A percentile compares a stretch with the other conserved stretches of the same genome.
These are phyloP conservation scores for Diorhabda carinulata DNA, from an alignment of 1,140 invertebrate genomes.

Conservation along the genomic window DNA sequence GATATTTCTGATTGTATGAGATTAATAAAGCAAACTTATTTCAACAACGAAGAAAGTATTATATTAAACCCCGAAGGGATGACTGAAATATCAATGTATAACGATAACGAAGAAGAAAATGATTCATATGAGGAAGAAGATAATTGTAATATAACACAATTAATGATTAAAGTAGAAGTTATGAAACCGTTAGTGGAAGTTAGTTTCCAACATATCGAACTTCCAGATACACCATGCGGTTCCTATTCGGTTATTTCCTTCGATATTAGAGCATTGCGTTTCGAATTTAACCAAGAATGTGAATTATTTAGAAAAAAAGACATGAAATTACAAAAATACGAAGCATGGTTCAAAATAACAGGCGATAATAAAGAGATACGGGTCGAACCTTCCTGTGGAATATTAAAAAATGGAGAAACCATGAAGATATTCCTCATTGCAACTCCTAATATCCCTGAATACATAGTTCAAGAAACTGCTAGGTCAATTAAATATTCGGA, in stretches of 20 bases:
- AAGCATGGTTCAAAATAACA: conserved; percentile 30
- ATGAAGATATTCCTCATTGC: conserved; percentile 32
- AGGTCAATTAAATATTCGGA: conserved; percentile 27
- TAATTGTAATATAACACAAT: neutral
- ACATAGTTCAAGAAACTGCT: conserved; percentile 31
- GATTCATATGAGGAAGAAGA: neutral
- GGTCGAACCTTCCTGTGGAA: conserved; percentile 35
- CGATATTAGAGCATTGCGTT: conserved; percentile 18
- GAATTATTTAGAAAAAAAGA: conserved; percentile 9
- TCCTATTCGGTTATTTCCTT: conserved; percentile 33
- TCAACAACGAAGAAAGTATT: conserved; percentile 19
- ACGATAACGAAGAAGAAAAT: neutral
- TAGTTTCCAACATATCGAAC: conserved; percentile 30
- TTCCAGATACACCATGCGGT: conserved; percentile 39
- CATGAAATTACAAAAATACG: conserved; percentile 12
- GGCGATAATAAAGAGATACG: conserved; percentile 30
- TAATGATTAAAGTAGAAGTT: neutral
- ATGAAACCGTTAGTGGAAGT: conserved; percentile 25
- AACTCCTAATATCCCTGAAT: conserved; percentile 27
- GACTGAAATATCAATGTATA: conserved; percentile 7
- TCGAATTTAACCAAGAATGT: conserved; percentile 13
- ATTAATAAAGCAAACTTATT: conserved; percentile 12
- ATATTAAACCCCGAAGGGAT: conserved; percentile 19
- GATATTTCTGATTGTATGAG: neutral
- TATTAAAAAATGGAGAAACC: conserved; percentile 23